Base-by-base conservation (phyloP, 2,888 invertebrate species). In the Lagria hirta region DNA sequence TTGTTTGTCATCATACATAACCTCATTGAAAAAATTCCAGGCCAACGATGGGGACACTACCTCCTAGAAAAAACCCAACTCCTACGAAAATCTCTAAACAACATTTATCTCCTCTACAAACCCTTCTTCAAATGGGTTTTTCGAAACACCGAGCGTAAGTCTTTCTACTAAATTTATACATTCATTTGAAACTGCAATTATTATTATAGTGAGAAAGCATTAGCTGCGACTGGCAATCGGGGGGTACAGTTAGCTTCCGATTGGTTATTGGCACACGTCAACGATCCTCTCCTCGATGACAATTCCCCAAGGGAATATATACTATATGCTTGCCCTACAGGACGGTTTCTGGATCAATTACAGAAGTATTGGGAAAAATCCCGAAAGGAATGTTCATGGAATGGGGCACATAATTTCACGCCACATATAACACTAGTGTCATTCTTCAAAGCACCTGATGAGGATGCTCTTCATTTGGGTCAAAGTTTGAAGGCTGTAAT, bases 351-450 rank as follows among this genome's bases (percentile, higher is more conserved):
- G 0, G 80, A 82, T 37, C 84, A 87, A 61, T 70, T 90, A 11
- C 79, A 83, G 30, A 78, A 80, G 33, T 93, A 89, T 69, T 89
- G 88, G 88, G 75, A 81, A 1, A 86, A 85, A 62, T 88, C 89
- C 0, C 80, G 82, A 57, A 73, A 78, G 17, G 70, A 81, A 6
- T 83, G 83, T 62, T 88, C 88, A 3, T 90, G 92, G 88, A 94
- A 93, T 73, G 88, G 90, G 12, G 91, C 91, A 1, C 93, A 92
- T 61, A 89, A 90, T 68, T 91, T 85, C 69, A 84, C 88, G 44
- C 93, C 93, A 1, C 94, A 94, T 64, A 87, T 94, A 52, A 94
- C 93, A 4, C 75, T 94, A 37, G 88, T 91, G 38, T 86, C 90
- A 7, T 92, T 90, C 71, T 94, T 94, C 62, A 86, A 88, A 78